A percentile compares a stretch with the other conserved stretches of the same genome.
These are phyloP conservation scores for Apostichopus parvimensis DNA, from an alignment of 35 echinoderm and acorn worm genomes.

Conservation along the genomic window DNA sequence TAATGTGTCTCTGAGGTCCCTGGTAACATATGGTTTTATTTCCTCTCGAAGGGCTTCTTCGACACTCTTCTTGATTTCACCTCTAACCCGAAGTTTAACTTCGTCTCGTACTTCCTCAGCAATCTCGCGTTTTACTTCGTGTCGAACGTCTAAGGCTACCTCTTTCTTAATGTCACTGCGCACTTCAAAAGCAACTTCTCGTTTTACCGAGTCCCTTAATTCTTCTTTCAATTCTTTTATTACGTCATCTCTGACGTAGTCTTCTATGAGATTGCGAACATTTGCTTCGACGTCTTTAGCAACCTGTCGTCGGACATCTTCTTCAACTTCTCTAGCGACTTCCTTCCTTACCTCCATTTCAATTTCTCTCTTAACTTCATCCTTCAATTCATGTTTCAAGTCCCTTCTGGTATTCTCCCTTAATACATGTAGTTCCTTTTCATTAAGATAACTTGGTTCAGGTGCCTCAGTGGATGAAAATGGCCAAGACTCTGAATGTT, in stretches of 20 bases:
- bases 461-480: slow-evolving; percentile 48
- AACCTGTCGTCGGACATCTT: slow-evolving; percentile 13
- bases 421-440: slow-evolving; percentile 39
- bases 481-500: slow-evolving; percentile 43
- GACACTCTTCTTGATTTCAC: slow-evolving; percentile 21
- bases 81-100: slow-evolving; percentile 18
- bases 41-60: not conserved
- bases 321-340: not conserved
- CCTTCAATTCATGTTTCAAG: slow-evolving; percentile 21
- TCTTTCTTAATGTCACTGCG: slow-evolving; percentile 30
- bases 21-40: not conserved
- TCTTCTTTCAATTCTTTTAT: slow-evolving; percentile 17
- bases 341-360: slow-evolving; percentile 7
- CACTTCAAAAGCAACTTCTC: slow-evolving; percentile 25
- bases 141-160: slow-evolving; percentile 29
- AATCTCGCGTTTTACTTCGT: slow-evolving; percentile 29
- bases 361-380: slow-evolving; percentile 23
- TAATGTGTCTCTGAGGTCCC: not conserved
- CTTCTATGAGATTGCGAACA: not conserved
- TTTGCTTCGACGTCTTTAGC: slow-evolving; percentile 13
- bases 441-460: not conserved
- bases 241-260: not conserved
- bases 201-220: slow-evolving; percentile 28
- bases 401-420: slow-evolving; percentile 28
- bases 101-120: slow-evolving; percentile 37